These are phyloP conservation scores for Elymnias hypermnestra DNA, from an alignment of 1,140 invertebrate genomes.

Conservation along the genomic window DNA sequence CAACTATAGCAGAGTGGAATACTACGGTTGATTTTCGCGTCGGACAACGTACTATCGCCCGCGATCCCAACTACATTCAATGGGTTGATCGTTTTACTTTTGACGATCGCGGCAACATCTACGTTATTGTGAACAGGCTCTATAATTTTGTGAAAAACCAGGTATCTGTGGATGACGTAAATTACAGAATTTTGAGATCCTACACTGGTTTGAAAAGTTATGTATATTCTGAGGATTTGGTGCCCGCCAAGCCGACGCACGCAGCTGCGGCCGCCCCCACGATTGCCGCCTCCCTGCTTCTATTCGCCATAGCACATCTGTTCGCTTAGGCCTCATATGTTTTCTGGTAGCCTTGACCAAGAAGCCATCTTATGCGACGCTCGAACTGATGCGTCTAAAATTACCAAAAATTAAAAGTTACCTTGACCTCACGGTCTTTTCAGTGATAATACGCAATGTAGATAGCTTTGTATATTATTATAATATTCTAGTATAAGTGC, in stretches of 20 bases:
- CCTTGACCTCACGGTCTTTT: conserved; percentile 59
- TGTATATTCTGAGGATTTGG: conserved; percentile 72
- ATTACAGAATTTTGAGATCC: conserved; percentile 78
- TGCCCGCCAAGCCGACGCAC: conserved; percentile 21
- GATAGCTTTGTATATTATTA: conserved; percentile 56
- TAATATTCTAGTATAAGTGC: conserved; percentile 29
- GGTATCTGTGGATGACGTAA: conserved; percentile 73
- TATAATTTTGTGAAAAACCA: conserved; percentile 78
- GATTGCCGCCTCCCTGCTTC: conserved; percentile 38
- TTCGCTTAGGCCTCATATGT: conserved; percentile 41
- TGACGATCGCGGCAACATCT: conserved; percentile 79
- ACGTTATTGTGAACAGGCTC: conserved; percentile 80
- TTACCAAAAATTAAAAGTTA: conserved; percentile 73
- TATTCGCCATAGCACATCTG: conserved; percentile 45
- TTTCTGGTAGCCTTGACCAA: conserved; percentile 29
- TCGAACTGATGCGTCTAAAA: conserved; percentile 52
- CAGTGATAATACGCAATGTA: conserved; percentile 67
- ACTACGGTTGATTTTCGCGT: conserved; percentile 61
- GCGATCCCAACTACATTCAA: conserved; percentile 80
- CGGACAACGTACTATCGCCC: conserved; percentile 78
- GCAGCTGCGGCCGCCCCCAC: conserved; percentile 34
- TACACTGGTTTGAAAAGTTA: conserved; percentile 79
- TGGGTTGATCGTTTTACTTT: conserved; percentile 85
- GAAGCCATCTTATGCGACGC: conserved; percentile 37
- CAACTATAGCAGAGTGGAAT: conserved; percentile 82